Evolutionary conservation across 2,888 invertebrate species (phyloP), one percentile per base, ranked within the genome.

Genomic region (Drosophila emarginata): DNA sequence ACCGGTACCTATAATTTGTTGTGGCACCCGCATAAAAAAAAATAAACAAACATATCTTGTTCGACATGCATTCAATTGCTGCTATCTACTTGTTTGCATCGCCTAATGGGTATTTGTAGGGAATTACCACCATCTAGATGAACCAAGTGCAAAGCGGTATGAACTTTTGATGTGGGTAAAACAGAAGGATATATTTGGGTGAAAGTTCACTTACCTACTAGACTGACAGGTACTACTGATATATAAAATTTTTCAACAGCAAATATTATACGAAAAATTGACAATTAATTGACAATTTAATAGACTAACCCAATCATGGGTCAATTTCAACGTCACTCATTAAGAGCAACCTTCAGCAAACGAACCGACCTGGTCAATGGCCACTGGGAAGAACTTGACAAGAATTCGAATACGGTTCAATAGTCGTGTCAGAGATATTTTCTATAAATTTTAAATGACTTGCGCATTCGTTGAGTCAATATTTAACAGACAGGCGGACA

Each of bases 361-460:
- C 45, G 26, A 28, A 28, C 15, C 14, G 12, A 26, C 4, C 14
- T n/a, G 18, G 11, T 18, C n/a, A 45, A 45, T 4, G 18, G 18
- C 54, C 28, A 40, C 6, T 18, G 7, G 36, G 21, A 26, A 32
- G 14, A 23, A 37, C 52, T 53, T 28, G 52, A 9, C 39, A 14
- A 45, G 45, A 21, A 21, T 36, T 36, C 32, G 54, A 7, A 54
- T 15, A 32, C 4, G 28, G 32, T 32, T 18, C 28, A 32, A 18
- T 67, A 74, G 72, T 59, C 72, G 71, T 21, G 60, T 53, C 63
- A 70, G 50, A 64, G 54, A 61, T 72, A 76, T 72, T 80, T 84
- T 78, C 67, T 68, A 82, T 82, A 67, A 80, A 87, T 84, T 79
- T 84, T 76, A 76, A 82, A 82, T 82, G 77, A 71, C 58, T 45